A percentile compares a stretch with the other conserved stretches of the same genome.
phyloP scores from a whole-genome alignment of 2,113 vertebrate species.

The Crotalus tigris region DNA sequence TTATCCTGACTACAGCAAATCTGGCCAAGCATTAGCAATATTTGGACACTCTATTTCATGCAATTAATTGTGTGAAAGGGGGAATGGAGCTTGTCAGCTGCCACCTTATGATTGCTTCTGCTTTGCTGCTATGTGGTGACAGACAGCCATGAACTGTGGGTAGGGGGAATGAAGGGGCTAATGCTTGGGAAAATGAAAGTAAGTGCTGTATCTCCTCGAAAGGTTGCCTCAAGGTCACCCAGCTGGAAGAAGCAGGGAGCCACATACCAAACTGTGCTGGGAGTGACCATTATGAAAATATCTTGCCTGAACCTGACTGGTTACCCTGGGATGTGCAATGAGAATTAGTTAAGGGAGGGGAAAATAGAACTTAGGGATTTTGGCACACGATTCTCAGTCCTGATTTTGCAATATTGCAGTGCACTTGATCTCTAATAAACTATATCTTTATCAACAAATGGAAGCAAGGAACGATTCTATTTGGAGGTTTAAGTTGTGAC shows the following conservation, averaged over 20 bases:
- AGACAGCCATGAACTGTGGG: not conserved
- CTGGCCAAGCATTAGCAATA: not conserved
- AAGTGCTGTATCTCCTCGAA: not conserved
- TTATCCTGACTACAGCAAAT: not conserved
- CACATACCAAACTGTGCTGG: not conserved
- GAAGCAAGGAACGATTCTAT: not conserved
- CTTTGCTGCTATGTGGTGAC: not conserved
- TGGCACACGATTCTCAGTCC: not conserved
- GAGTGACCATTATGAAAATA: not conserved
- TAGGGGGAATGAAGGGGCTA: not conserved
- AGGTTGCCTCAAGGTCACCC: not conserved
- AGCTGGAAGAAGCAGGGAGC: not conserved
- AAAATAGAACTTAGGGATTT: not conserved
- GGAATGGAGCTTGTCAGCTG: not conserved
- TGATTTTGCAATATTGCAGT: not conserved
- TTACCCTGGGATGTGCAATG: not conserved
- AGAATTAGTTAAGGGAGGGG: not conserved
- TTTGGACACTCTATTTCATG: not conserved
- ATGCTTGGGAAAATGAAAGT: not conserved
- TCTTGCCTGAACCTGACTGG: not conserved
- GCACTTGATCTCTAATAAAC: not conserved
- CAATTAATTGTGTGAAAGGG: not conserved
- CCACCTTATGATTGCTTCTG: not conserved
- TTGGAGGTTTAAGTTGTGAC: not conserved
- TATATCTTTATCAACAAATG: not conserved